Evolutionary conservation across 2,888 invertebrate species (phyloP), one percentile per base, ranked within the genome.

Genomic region (Leptinotarsa juncta): DNA sequence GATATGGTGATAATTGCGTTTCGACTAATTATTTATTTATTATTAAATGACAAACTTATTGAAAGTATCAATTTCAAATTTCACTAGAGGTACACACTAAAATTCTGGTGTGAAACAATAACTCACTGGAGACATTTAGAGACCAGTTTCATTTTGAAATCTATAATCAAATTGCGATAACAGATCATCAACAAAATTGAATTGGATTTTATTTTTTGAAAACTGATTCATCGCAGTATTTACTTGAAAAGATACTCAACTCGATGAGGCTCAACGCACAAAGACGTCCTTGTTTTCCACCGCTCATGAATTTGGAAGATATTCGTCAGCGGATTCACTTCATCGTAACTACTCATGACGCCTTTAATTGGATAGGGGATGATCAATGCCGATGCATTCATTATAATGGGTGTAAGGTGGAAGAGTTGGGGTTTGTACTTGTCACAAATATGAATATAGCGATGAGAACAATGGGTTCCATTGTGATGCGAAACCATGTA

Each of bases 321-420:
- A 26, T 12, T 62, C 60, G 18, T 62, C 62, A 16, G 10, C 10
- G 68, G 42, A 70, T 65, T 62, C 51, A 50, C 32, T 65, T 70
- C 51, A 12, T 70, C 65, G 53, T 20, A 51, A 53, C 32, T 16
- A 65, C 50, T 70, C 65, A 70, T 62, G 42, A 65, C 32, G 65
- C 51, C 42, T 65, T 51, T 65, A 65, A 70, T 65, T 32, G 51
- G 18, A 65, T 49, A 53, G 51, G 70, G 53, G 20, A 20, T 32
- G 65, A 49, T 65, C 32, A 53, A 65, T 18, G 50, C 20, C 12
- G 51, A 42, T 4, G 18, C 49, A 62, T 48, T 70, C 26, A 53
- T 70, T 65, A 49, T 32, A 12, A 62, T 62, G 62, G 42, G 12
- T 42, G 7, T 62, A n/a, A 62, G 42, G 62, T 42, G 62, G n/a